phyloP scores from a whole-genome alignment of 2,113 vertebrate species.

The Picathartes gymnocephalus region DNA sequence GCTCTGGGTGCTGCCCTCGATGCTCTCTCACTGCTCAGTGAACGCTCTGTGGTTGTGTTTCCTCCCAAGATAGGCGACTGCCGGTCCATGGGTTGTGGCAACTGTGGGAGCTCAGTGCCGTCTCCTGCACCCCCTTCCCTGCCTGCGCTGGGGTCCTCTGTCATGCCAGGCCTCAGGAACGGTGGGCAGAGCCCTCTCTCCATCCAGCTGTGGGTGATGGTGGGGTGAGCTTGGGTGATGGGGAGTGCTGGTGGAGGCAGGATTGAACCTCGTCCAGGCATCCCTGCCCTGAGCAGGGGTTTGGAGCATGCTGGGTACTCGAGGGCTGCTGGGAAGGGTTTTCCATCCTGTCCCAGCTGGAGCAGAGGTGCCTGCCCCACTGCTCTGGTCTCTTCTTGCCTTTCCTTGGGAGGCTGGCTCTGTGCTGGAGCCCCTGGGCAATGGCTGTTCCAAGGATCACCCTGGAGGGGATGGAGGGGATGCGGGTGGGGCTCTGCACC shows the following conservation, averaged over 20 bases:
- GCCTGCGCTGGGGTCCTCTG: background rate
- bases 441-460: accelerated
- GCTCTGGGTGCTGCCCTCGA: background rate
- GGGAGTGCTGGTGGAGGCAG: background rate
- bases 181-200: background rate
- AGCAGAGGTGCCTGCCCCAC: background rate
- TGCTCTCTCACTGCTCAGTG: accelerated
- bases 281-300: background rate
- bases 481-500: background rate
- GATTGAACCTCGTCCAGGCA: background rate
- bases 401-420: background rate
- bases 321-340: background rate
- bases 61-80: accelerated
- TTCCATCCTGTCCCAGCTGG: background rate
- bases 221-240: background rate
- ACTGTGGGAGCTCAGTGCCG: background rate
- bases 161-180: background rate
- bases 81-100: accelerated
- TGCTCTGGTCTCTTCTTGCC: background rate
- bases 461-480: background rate
- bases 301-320: background rate
- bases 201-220: background rate
- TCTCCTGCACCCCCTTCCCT: background rate
- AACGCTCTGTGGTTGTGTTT: accelerated
- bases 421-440: background rate